These are phyloP conservation scores for Ptychoptera contaminata DNA, from an alignment of 2,888 invertebrate genomes.

Conservation along the genomic window DNA sequence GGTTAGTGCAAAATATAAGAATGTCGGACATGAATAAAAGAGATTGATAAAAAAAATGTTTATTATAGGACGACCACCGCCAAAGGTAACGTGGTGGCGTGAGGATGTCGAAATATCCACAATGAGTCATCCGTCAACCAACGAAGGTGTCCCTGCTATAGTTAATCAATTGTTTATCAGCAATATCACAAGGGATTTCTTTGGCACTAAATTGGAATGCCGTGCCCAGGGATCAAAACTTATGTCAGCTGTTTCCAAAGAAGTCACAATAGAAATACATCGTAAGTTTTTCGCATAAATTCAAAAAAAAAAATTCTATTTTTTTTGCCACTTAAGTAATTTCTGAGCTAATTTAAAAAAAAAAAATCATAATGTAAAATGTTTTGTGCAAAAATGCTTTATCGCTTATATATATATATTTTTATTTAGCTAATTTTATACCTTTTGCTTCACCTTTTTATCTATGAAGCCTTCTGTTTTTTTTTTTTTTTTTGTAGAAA, in stretches of 20 bases:
- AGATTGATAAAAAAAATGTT: neutral
- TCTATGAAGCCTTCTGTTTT: too few relatives aligned
- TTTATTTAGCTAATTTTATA: too few relatives aligned
- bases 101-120: conserved; percentile 58
- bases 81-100: conserved; percentile 71
- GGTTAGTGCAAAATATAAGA: conserved; percentile 40
- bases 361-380: too few relatives aligned
- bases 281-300: conserved; percentile 26
- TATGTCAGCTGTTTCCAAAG: conserved; percentile 48
- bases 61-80: conserved; percentile 57
- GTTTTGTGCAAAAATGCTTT: too few relatives aligned
- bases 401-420: too few relatives aligned
- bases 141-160: conserved; percentile 40
- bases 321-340: too few relatives aligned
- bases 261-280: conserved; percentile 60
- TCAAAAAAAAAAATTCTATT: too few relatives aligned
- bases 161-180: conserved; percentile 64
- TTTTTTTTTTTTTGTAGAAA: too few relatives aligned
- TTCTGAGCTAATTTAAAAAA: too few relatives aligned
- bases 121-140: conserved; percentile 46
- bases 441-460: too few relatives aligned
- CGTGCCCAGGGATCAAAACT: conserved; percentile 58
- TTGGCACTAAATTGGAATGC: conserved; percentile 61
- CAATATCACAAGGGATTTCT: conserved; percentile 52
- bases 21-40: neutral